Evolutionary conservation across 2,888 invertebrate species (phyloP), one percentile per base, ranked within the genome.

Genomic region (Chouioia cunea): DNA sequence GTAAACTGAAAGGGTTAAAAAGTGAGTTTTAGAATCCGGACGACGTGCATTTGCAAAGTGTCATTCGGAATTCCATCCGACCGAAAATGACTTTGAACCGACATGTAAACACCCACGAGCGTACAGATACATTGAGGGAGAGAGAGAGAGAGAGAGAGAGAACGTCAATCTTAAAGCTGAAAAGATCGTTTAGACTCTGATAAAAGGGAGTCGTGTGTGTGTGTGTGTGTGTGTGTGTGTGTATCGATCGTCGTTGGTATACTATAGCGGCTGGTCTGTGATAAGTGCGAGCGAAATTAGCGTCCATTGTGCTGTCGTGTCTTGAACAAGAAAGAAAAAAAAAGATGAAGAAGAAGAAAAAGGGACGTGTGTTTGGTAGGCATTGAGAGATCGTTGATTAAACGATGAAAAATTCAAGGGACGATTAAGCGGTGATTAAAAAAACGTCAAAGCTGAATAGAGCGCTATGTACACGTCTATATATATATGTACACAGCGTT

Each of bases 371-470:
- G 48, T 52, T 54, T 54, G 64, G n/a, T n/a, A 23, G 47, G 4
- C 44, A 48, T 57, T 59, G 27, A 43, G 6, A 8, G 18, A 20
- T 20, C 44, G 44, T 46, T 68, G 68, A 72, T 72, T 57, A 48
- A 59, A 59, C 64, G 76, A 76, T 82, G 75, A 81, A 82, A 81
- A 81, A 82, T 82, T 80, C 79, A 81, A 72, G 68, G 68, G 74
- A 74, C 77, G 78, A 80, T 80, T 81, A 81, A 76, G 76, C 75
- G 76, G 64, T 71, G 72, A 68, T 75, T 76, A 73, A 74, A 74
- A 66, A 65, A 59, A 65, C 67, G 65, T 73, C 70, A 65, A 62
- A 69, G 71, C 27, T 27, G 27, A 57, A 60, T 65, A 36, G 14
- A 56, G 22, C 16, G 8, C n/a, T 12, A 10, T n/a, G n/a, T n/a